A percentile compares a stretch with the other conserved stretches of the same genome.
phyloP scores from a whole-genome alignment of 1,140 invertebrate species.

The Tetragnatha versicolor region DNA sequence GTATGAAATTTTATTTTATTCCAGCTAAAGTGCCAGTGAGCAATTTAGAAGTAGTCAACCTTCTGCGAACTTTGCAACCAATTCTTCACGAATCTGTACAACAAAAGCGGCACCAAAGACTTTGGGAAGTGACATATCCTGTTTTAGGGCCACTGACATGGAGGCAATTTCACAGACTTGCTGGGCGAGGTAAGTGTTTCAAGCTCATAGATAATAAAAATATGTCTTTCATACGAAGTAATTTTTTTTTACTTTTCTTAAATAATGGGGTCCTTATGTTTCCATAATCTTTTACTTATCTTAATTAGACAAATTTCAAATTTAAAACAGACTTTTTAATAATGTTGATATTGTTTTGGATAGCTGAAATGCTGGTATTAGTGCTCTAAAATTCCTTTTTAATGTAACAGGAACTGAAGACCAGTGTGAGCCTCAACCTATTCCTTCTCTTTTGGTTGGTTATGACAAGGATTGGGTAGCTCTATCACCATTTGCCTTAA shows the following conservation, averaged over 20 bases:
- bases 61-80: slow-evolving; percentile 89
- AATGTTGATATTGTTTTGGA: no score
- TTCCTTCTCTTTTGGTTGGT: slow-evolving; percentile 90
- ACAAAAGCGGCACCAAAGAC: slow-evolving; percentile 53
- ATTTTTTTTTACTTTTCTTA: no score
- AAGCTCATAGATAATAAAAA: no score
- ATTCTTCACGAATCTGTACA: slow-evolving; percentile 89
- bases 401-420: slow-evolving; percentile 77
- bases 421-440: slow-evolving; percentile 94
- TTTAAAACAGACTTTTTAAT: no score
- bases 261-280: no score
- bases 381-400: background rate
- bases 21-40: slow-evolving; percentile 77
- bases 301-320: no score
- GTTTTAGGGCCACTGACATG: slow-evolving; percentile 80
- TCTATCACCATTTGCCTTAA: slow-evolving; percentile 88
- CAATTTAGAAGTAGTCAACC: slow-evolving; percentile 88
- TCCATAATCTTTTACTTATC: no score
- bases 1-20: background rate
- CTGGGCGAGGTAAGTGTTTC: slow-evolving; percentile 76
- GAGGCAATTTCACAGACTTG: slow-evolving; percentile 94
- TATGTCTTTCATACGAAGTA: background rate
- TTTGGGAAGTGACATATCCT: slow-evolving; percentile 59
- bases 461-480: slow-evolving; percentile 95
- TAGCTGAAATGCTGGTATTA: no score